Evolutionary conservation across 2,113 vertebrate species (phyloP).

Genomic region (Seriola aureovittata): DNA sequence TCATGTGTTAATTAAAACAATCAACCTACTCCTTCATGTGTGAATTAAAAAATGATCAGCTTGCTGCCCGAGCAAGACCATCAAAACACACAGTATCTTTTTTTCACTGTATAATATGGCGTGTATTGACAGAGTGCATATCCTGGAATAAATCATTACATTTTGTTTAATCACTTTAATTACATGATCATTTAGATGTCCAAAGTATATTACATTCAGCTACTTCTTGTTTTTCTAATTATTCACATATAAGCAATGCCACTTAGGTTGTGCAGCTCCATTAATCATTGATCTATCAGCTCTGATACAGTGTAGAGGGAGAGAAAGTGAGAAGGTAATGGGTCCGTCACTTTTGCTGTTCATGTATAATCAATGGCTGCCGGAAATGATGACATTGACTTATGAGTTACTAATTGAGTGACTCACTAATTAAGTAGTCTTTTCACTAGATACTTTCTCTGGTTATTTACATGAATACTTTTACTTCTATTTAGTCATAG

Average conservation of each 20-base stretch:
- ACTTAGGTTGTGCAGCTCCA: neutral
- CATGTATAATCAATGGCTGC: neutral
- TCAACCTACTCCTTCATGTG: constrained; percentile 67
- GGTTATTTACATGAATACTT: neutral
- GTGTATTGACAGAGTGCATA: neutral
- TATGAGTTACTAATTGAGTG: neutral
- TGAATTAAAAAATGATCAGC: constrained; percentile 77
- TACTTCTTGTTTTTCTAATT: neutral
- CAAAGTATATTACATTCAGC: neutral
- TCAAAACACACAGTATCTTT: neutral
- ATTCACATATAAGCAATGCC: neutral
- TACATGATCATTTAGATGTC: neutral
- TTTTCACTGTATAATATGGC: neutral
- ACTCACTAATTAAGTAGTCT: neutral
- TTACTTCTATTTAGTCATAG: neutral
- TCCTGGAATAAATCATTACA: neutral
- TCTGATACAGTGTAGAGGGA: too few relatives aligned
- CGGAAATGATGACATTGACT: neutral
- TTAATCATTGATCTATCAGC: neutral
- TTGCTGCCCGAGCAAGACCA: neutral
- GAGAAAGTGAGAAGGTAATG: neutral
- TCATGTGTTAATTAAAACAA: constrained; percentile 82
- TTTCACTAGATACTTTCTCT: neutral
- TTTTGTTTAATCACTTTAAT: neutral
- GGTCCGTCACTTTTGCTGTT: neutral